These are phyloP conservation scores for Triops cancriformis DNA, from an alignment of 1,140 invertebrate species.

Conservation along the genomic window DNA sequence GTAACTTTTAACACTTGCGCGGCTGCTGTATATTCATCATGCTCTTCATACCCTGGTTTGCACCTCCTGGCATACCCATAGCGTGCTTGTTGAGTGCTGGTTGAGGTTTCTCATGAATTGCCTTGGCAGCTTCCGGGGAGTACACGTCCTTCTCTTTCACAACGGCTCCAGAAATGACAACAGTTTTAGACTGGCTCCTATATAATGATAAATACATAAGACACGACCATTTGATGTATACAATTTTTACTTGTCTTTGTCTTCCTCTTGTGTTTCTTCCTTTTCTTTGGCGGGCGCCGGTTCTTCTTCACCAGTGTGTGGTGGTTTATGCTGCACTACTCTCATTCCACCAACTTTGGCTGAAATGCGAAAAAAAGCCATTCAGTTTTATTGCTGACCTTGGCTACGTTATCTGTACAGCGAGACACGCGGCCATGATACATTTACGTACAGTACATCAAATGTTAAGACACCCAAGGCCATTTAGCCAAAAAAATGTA, in stretches of 20 bases:
- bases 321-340: conserved; percentile 22
- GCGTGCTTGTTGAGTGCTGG: conserved; percentile 11
- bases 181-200: background rate
- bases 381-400: background rate
- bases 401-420: background rate
- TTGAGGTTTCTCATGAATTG: conserved; percentile 26
- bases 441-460: background rate
- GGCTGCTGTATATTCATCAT: conserved; percentile 3
- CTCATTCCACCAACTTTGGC: conserved; percentile 26
- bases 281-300: conserved; percentile 4
- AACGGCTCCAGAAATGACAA: conserved; percentile 24
- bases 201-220: background rate
- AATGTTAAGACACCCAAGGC: background rate
- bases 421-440: background rate
- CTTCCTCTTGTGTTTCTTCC: conserved; percentile 14
- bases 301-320: background rate
- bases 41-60: background rate
- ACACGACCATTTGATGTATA: background rate
- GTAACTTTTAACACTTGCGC: background rate
- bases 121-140: conserved; percentile 24
- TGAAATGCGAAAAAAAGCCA: background rate
- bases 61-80: background rate
- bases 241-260: conserved; percentile 22
- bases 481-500: background rate
- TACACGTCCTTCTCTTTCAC: conserved; percentile 26